Evolutionary conservation across 2,888 invertebrate species (phyloP).

Genomic region (Uloborus plumipes): DNA sequence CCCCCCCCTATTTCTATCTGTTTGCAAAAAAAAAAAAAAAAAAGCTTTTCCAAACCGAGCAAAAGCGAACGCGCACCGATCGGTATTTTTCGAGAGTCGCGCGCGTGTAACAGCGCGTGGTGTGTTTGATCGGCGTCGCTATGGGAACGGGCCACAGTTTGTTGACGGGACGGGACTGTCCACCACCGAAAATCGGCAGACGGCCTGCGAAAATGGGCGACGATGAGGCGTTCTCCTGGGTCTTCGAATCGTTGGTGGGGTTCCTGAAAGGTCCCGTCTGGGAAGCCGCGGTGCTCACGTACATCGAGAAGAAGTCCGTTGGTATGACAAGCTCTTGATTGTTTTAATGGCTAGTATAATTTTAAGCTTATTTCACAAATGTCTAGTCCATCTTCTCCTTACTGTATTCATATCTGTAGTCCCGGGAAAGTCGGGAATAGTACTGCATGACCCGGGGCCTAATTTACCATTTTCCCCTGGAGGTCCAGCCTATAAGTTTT

Average conservation of each 20-base stretch:
- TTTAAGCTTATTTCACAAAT: no score
- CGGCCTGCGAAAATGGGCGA: slow-evolving; percentile 70
- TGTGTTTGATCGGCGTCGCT: slow-evolving; percentile 51
- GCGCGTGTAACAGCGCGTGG: slow-evolving; percentile 21
- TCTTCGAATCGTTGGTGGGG: slow-evolving; percentile 90
- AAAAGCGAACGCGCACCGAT: no score
- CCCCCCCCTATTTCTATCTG: neutral
- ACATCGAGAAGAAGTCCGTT: slow-evolving; percentile 92
- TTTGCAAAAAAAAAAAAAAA: no score
- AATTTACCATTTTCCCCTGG: no score
- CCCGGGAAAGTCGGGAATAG: no score
- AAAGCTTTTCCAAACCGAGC: no score
- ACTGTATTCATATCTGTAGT: no score
- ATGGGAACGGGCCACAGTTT: slow-evolving; percentile 54
- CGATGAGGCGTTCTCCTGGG: slow-evolving; percentile 84
- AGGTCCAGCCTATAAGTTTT: no score
- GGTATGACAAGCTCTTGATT: slow-evolving; percentile 76
- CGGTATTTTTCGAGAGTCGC: no score
- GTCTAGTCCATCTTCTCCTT: no score
- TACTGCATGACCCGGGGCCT: no score
- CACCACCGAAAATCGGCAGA: slow-evolving; percentile 25
- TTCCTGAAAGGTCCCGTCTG: slow-evolving; percentile 93
- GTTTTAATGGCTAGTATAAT: no score
- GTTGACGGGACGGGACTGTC: slow-evolving; percentile 36
- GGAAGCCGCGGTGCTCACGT: slow-evolving; percentile 90